Percentiles rank a stretch among this genome's conserved stretches.
These are phyloP conservation scores for Hephaestus fuliginosus DNA, from an alignment of 2,797 vertebrate species.

Conservation along the genomic window DNA sequence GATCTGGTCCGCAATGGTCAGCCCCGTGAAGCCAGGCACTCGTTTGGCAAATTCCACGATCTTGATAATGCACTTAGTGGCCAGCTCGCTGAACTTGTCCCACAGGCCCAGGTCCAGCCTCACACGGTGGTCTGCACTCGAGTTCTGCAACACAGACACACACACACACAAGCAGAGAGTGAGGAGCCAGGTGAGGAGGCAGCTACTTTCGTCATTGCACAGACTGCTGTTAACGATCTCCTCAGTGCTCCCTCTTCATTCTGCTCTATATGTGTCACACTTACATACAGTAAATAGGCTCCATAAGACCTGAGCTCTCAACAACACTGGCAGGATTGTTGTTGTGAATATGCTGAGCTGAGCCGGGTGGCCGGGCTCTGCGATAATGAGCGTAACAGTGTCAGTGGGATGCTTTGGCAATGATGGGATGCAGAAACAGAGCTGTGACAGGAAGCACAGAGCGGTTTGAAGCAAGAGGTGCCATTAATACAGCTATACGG, in stretches of 20 bases:
- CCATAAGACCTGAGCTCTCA: conserved; percentile 56
- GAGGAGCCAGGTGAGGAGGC: conserved; percentile 35
- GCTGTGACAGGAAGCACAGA: conserved; percentile 71
- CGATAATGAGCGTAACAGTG: conserved; percentile 72
- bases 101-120: conserved; percentile 97
- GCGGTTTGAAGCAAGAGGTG: conserved; percentile 65
- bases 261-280: conserved; percentile 67
- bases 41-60: conserved; percentile 99
- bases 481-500: conserved; percentile 61
- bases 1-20: conserved; percentile 99
- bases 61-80: conserved; percentile 99
- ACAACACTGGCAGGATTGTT: conserved; percentile 57
- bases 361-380: conserved; percentile 42
- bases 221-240: conserved; percentile 72
- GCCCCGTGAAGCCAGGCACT: conserved; percentile 95
- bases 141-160: conserved; percentile 87
- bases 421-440: conserved; percentile 66
- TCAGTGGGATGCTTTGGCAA: conserved; percentile 59
- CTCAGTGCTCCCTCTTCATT: conserved; percentile 52
- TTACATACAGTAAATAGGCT: conserved; percentile 66
- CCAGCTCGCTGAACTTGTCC: conserved; percentile 99
- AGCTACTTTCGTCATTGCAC: conserved; percentile 50
- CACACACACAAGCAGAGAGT: conserved; percentile 34
- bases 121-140: conserved; percentile 95
- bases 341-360: conserved; percentile 59